These are phyloP conservation scores for Falco rusticolus DNA, from an alignment of 2,797 vertebrate genomes.

Conservation along the genomic window DNA sequence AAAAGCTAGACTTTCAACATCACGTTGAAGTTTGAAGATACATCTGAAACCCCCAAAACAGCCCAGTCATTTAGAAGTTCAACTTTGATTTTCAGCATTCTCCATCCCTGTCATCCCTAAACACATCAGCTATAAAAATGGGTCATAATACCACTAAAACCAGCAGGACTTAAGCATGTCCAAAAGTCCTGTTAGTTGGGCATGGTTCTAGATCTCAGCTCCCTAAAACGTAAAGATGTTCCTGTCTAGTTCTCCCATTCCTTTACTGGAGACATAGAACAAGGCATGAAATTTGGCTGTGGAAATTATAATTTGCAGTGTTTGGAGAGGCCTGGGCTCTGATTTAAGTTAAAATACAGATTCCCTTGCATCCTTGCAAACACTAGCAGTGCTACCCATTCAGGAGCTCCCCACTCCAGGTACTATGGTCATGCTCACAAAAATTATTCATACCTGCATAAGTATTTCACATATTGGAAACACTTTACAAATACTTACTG, in stretches of 20 bases:
- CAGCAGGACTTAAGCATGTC: not conserved
- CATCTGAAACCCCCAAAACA: not conserved
- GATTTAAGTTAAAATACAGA: not conserved
- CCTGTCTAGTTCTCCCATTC: not conserved
- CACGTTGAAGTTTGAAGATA: not conserved
- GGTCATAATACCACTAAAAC: not conserved
- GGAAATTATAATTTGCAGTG: not conserved
- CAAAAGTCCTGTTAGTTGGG: not conserved
- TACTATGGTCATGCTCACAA: not conserved
- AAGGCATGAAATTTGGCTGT: not conserved
- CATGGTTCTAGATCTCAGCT: not conserved
- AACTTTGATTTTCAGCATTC: not conserved
- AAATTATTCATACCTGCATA: not conserved
- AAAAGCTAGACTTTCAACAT: not conserved
- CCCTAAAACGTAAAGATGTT: not conserved
- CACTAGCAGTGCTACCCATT: not conserved
- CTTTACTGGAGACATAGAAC: not conserved
- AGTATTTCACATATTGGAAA: conserved; percentile 23
- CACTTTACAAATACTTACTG: conserved; percentile 9
- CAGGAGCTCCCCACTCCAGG: not conserved
- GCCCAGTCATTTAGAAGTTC: not conserved
- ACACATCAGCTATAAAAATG: not conserved
- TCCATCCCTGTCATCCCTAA: not conserved
- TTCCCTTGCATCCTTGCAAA: not conserved
- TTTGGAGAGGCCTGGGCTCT: not conserved